A percentile compares a stretch with the other conserved stretches of the same genome.
phyloP scores from a whole-genome alignment of 2,888 invertebrate genomes.

The Formica aserva region DNA sequence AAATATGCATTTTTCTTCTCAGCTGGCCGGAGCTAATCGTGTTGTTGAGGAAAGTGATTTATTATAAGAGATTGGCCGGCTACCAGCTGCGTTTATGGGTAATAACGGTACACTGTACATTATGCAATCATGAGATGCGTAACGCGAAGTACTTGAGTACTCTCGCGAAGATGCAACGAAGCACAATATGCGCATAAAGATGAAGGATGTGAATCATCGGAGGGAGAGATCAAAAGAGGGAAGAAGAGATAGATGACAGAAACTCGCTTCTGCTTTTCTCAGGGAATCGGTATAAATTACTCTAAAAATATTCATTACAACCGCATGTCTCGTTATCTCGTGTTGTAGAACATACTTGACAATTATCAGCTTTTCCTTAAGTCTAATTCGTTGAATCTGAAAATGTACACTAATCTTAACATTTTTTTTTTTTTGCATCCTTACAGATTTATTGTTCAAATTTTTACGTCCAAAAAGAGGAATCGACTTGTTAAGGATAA shows the following conservation, averaged over 20 bases:
- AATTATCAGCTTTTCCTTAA: not conserved
- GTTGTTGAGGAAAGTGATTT: conserved; percentile 49
- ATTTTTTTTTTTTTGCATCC: not conserved
- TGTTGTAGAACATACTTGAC: not conserved
- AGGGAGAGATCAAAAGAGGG: conserved; percentile 7
- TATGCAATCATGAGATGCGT: conserved; percentile 49
- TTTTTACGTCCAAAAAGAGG: not conserved
- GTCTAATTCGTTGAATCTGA: not conserved
- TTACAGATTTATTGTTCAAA: not conserved
- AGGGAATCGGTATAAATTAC: conserved; percentile 78
- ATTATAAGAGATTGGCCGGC: conserved; percentile 41
- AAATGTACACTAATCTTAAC: not conserved
- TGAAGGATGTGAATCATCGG: conserved; percentile 31
- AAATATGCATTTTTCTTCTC: conserved; percentile 39
- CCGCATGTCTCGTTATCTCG: conserved; percentile 1
- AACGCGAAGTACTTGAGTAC: conserved; percentile 24
- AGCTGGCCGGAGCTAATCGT: conserved; percentile 30
- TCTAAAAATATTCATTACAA: conserved; percentile 73
- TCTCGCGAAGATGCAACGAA: conserved; percentile 32
- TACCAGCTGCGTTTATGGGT: conserved; percentile 46
- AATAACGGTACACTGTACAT: conserved; percentile 37
- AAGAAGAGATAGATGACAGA: conserved; percentile 61
- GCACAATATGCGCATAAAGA: conserved; percentile 49
- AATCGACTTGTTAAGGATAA: not conserved
- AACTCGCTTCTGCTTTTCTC: conserved; percentile 69